Evolutionary conservation across 1,140 invertebrate genomes (phyloP).

Genomic region (Psix sp.): DNA sequence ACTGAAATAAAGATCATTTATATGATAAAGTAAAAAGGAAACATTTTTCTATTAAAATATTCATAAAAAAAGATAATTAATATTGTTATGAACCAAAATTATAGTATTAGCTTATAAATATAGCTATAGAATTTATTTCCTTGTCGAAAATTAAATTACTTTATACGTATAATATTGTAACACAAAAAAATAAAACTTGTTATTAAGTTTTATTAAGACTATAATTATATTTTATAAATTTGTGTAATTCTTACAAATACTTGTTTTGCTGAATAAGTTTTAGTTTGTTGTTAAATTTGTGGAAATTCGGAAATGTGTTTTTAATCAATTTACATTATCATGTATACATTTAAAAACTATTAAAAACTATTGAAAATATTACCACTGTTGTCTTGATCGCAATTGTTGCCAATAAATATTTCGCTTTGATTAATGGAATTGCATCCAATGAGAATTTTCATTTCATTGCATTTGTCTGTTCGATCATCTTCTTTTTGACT

Average conservation of each 20-base stretch:
- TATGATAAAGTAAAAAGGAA: constrained; percentile 3
- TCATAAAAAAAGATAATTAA: not conserved
- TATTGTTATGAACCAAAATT: too few species aligned
- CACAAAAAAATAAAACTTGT: too few species aligned
- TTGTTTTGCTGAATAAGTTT: too few species aligned
- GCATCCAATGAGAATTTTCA: constrained; percentile 71
- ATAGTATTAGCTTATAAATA: too few species aligned
- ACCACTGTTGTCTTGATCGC: constrained; percentile 68
- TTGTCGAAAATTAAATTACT: too few species aligned
- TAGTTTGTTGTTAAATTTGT: too few species aligned
- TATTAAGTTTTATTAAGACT: too few species aligned
- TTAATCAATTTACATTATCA: not conserved
- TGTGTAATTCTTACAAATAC: too few species aligned
- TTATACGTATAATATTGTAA: too few species aligned
- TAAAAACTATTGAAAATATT: constrained; percentile 13
- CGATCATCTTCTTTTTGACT: constrained; percentile 49
- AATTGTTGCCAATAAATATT: constrained; percentile 71
- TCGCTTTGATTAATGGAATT: constrained; percentile 69
- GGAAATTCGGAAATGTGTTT: not conserved
- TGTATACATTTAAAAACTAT: not conserved
- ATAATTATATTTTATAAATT: too few species aligned
- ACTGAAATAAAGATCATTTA: too few species aligned
- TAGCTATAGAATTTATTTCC: too few species aligned
- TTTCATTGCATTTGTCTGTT: constrained; percentile 69
- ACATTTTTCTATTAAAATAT: not conserved